phyloP scores from a whole-genome alignment of 1,140 invertebrate genomes.

The Sarcophaga bullata region DNA sequence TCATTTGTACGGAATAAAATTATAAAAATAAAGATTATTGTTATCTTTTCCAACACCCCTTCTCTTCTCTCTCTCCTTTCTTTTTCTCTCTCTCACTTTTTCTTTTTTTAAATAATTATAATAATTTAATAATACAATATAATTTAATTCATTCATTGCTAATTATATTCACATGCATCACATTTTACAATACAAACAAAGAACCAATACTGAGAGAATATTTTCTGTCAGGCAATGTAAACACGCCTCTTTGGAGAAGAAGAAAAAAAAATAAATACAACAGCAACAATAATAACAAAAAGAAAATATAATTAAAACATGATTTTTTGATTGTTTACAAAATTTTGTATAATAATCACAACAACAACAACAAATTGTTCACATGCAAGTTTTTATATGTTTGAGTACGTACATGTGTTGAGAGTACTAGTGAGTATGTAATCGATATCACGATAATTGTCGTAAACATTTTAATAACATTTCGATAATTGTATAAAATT shows the following conservation, averaged over 20 bases:
- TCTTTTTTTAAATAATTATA: background rate
- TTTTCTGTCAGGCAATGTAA: background rate
- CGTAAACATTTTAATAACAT: constrained; percentile 6
- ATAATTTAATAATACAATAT: background rate
- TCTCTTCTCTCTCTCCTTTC: background rate
- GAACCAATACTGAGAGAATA: background rate
- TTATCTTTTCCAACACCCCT: no score
- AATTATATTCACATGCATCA: constrained; percentile 15
- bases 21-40: no score
- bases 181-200: background rate
- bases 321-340: background rate
- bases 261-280: no score
- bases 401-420: background rate
- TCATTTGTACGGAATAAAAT: no score
- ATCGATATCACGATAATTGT: constrained; percentile 20
- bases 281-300: background rate
- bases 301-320: background rate
- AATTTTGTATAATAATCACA: no score
- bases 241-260: background rate
- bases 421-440: background rate
- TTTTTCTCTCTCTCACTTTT: background rate
- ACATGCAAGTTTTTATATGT: no score
- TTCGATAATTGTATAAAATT: constrained; percentile 14
- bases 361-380: no score
- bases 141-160: constrained; percentile 2